Base-by-base conservation (phyloP, 2,888 invertebrate species). In the Phaedon cochleariae region DNA sequence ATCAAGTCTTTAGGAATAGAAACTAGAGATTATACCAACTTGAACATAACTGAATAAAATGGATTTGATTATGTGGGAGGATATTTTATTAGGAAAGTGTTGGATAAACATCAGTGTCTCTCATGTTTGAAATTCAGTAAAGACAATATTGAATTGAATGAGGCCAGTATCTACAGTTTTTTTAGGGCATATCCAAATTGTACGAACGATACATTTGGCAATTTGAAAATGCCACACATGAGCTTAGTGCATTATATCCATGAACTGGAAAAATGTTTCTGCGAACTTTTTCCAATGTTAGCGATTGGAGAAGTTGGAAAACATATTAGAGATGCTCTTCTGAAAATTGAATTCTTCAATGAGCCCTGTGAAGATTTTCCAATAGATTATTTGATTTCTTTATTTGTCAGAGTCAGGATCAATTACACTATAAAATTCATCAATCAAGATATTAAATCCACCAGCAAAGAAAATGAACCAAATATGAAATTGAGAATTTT, bases 41-140 rank as follows among this genome's bases (percentile, higher is more conserved):
- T 59, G 15, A 57, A 53, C 6, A 20, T 62, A n/a, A 57, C 68
- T 7, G 63, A 66, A 48, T 53, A 51, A 45, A 69, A 67, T 53
- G 64, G 62, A 20, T 67, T 65, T 15, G 52, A 58, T 54, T 70
- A 68, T 59, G 52, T 67, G 9, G 26, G 52, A 17, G 69, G 69
- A 3, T 64, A 70, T 58, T 54, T 67, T 9, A 54, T 64, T 9
- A 64, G 62, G 18, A 59, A 58, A 34, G 53, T 54, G 51, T 49
- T 65, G 45, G 49, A 60, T 18, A 46, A 58, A 48, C 66, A 71
- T 59, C 22, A 22, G 1, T 67, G 67, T 31, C 62, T 51, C 0
- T 52, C 22, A n/a, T 52, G 51, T 52, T 26, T 64, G 63, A n/a
- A 61, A 60, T 45, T 65, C 63, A 29, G n/a, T 20, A 29, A 62